These are phyloP conservation scores for Vollenhovia emeryi DNA, from an alignment of 1,140 invertebrate species.

Conservation along the genomic window DNA sequence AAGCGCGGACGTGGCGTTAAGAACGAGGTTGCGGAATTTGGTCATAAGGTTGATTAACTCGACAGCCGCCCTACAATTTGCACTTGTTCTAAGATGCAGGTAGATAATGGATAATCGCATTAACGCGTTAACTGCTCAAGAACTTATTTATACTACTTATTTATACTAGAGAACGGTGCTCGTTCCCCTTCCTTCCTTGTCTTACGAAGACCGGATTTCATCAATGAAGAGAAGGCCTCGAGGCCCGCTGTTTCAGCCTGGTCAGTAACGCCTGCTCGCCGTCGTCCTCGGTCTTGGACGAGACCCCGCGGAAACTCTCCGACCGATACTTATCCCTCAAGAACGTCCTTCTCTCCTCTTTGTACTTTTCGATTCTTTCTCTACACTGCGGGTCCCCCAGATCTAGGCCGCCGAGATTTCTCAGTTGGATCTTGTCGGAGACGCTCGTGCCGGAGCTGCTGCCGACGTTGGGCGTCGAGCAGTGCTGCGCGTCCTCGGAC, in stretches of 20 bases:
- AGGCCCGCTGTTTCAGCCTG: constrained; percentile 83
- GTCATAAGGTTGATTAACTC: not conserved
- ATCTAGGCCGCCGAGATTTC: constrained; percentile 82
- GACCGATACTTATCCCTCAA: constrained; percentile 94
- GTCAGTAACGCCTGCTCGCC: constrained; percentile 82
- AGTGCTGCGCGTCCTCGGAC: constrained; percentile 79
- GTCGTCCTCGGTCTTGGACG: constrained; percentile 80
- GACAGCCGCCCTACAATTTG: constrained; percentile 10
- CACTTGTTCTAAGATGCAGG: constrained; percentile 14
- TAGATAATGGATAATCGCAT: constrained; percentile 11
- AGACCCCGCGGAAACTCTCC: constrained; percentile 90
- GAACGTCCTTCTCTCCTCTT: constrained; percentile 95
- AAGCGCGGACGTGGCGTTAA: not conserved
- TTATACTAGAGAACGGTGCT: not conserved
- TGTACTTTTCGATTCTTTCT: constrained; percentile 95
- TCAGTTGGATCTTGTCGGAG: constrained; percentile 73
- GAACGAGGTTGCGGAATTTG: constrained; percentile 14
- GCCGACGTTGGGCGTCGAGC: constrained; percentile 82
- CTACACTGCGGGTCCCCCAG: constrained; percentile 87
- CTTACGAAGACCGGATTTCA: constrained; percentile 34
- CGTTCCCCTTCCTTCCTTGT: not conserved
- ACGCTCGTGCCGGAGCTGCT: constrained; percentile 59
- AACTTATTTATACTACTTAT: constrained; percentile 47
- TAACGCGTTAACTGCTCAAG: constrained; percentile 10
- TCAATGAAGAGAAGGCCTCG: constrained; percentile 83